Percentiles rank a stretch among this genome's conserved stretches.
These are phyloP conservation scores for Nannospalax galili DNA, from an alignment of 2,113 vertebrate species.

Conservation along the genomic window DNA sequence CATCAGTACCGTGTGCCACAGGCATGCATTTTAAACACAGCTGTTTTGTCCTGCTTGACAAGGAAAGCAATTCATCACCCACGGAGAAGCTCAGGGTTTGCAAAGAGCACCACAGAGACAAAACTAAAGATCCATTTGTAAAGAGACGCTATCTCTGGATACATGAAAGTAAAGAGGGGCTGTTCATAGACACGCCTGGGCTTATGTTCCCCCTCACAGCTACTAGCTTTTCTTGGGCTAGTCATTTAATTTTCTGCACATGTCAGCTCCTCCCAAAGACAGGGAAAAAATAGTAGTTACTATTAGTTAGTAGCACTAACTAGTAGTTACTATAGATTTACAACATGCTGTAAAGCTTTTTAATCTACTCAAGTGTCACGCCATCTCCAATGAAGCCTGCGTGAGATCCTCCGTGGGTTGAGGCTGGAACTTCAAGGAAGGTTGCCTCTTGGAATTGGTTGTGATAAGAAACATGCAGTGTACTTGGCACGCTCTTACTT, in stretches of 20 bases:
- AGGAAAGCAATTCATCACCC: slow-evolving; percentile 37
- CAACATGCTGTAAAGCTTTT: no score
- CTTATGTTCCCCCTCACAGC: not conserved
- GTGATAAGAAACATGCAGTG: no score
- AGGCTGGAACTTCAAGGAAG: no score
- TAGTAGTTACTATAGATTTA: no score
- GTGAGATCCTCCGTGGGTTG: no score
- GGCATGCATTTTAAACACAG: slow-evolving; percentile 35
- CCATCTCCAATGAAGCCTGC: no score
- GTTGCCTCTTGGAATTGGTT: no score
- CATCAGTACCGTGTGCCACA: slow-evolving; percentile 48
- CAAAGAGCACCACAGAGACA: not conserved
- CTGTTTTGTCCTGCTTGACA: slow-evolving; percentile 28
- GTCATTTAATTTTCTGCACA: not conserved
- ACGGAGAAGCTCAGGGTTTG: not conserved
- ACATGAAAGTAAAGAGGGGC: not conserved
- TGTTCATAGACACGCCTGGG: not conserved
- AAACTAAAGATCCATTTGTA: slow-evolving; percentile 1
- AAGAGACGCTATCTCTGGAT: not conserved
- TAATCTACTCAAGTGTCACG: no score
- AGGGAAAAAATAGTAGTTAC: not conserved
- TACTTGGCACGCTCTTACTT: no score
- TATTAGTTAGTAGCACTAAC: no score
- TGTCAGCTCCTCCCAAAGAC: not conserved
- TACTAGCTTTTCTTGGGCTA: not conserved